Evolutionary conservation across 2,888 invertebrate species (phyloP).

Genomic region (Biston betularia): DNA sequence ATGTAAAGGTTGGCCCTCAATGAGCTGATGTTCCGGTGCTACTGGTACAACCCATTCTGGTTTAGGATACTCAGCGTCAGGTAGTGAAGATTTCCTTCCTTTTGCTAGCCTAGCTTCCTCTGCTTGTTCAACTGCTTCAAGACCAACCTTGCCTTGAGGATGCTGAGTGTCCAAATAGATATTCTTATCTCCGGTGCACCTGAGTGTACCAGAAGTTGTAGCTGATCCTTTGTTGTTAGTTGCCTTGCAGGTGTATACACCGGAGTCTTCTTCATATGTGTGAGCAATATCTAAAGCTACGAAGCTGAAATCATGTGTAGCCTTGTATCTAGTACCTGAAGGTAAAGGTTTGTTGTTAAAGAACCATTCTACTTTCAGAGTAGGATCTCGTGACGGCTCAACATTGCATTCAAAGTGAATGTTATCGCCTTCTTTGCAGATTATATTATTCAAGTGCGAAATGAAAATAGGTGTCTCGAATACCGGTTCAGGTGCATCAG

Average conservation of each 20-base stretch:
- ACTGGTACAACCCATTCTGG: constrained; percentile 95
- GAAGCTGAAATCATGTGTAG: constrained; percentile 98
- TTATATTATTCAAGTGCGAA: constrained; percentile 95
- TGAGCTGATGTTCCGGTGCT: constrained; percentile 91
- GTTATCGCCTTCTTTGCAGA: constrained; percentile 94
- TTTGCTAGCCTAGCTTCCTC: constrained; percentile 93
- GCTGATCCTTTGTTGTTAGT: constrained; percentile 95
- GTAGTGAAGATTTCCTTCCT: constrained; percentile 88
- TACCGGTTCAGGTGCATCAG: constrained; percentile 90
- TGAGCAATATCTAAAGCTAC: constrained; percentile 96
- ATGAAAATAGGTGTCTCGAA: constrained; percentile 96
- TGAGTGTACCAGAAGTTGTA: constrained; percentile 95
- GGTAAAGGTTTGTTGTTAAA: constrained; percentile 96
- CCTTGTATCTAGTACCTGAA: constrained; percentile 95
- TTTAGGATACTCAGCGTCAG: constrained; percentile 92
- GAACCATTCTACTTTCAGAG: constrained; percentile 97
- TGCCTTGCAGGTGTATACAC: constrained; percentile 96
- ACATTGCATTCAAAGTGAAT: constrained; percentile 97
- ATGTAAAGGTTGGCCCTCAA: constrained; percentile 94
- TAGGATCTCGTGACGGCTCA: constrained; percentile 96
- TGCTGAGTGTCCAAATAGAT: constrained; percentile 97
- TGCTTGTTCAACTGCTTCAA: constrained; percentile 95
- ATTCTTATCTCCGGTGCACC: constrained; percentile 92
- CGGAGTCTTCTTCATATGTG: constrained; percentile 96
- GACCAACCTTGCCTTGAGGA: constrained; percentile 96